Evolutionary conservation across 2,888 invertebrate genomes (phyloP), one percentile per base, ranked within the genome.

Genomic region (Bellardia bayeri): DNA sequence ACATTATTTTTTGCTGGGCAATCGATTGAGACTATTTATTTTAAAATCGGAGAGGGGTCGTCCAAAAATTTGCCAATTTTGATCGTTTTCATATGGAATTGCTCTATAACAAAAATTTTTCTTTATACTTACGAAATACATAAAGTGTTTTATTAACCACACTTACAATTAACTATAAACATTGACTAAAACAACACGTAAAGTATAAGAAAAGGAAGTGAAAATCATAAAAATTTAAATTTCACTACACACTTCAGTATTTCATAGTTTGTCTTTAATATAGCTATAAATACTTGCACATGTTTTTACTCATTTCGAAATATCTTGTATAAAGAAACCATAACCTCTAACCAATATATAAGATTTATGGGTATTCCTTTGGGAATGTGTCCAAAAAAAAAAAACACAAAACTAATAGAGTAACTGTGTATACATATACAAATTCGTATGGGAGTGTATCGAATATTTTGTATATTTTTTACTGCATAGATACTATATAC

Each of bases 281-380:
- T 9, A 40, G n/a, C 5, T 6, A 37, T 11, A 58, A 11, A 23
- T 13, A 58, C 30, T 13, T 58, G n/a, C 13, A 56, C 30, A 58
- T 58, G 5, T 58, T 14, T 30, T 13, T 58, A 58, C 30, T 13
- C 23, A 23, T 56, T 37, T 42, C 6, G 7, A 61, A 45, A 16
- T 45, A 2, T 51, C 5, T n/a, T 51, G 9, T 33, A n/a, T 69
- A 51, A 49, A 30, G 68, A 45, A 23, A 13, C 63, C 61, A 58
- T 63, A 83, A 83, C 69, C 61, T 76, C 42, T 71, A 76, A 72
- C 71, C 81, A 81, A 66, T 45, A 64, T 54, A 30, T 40, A 66
- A 71, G 81, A 81, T 76, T 81, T 81, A 81, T 76, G 58, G 51
- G 42, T 64, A 33, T 56, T 85, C 71, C 58, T 76, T 14, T 23